A percentile compares a stretch with the other conserved stretches of the same genome.
phyloP scores from a whole-genome alignment of 2,888 invertebrate genomes.

The Trisateles emortualis region DNA sequence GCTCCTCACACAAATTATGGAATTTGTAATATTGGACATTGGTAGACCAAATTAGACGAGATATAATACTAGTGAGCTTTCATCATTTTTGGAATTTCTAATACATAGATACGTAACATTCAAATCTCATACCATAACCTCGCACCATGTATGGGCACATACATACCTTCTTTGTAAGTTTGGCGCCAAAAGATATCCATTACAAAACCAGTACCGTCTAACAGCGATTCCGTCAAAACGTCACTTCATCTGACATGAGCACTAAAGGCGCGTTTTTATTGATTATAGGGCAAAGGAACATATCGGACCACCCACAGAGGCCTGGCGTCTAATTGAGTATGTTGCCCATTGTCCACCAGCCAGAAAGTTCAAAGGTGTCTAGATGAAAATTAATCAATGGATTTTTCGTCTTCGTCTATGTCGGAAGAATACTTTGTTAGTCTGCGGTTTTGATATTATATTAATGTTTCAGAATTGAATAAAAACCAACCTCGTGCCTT shows the following conservation, averaged over 20 bases:
- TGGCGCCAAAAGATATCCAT: slow-evolving; percentile 40
- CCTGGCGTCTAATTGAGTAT: slow-evolving; percentile 67
- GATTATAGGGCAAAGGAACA: slow-evolving; percentile 66
- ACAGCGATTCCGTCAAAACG: slow-evolving; percentile 58
- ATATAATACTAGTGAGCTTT: no score
- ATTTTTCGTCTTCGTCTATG: slow-evolving; percentile 52
- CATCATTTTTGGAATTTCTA: no score
- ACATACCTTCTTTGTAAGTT: slow-evolving; percentile 21
- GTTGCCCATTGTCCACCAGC: slow-evolving; percentile 64
- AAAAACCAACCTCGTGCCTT: not conserved
- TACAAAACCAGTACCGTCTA: slow-evolving; percentile 38
- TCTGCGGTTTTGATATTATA: slow-evolving; percentile 13
- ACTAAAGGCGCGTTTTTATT: slow-evolving; percentile 63
- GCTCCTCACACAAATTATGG: no score
- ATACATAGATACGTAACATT: not conserved
- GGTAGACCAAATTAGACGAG: no score
- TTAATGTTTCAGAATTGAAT: slow-evolving; percentile 2
- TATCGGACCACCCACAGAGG: slow-evolving; percentile 70
- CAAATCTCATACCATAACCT: not conserved
- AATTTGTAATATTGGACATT: no score
- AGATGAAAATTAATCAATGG: slow-evolving; percentile 70
- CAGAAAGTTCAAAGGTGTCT: slow-evolving; percentile 71
- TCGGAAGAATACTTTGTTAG: slow-evolving; percentile 34
- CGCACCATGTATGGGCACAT: slow-evolving; percentile 13
- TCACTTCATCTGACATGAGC: slow-evolving; percentile 59